A percentile compares a stretch with the other conserved stretches of the same genome.
phyloP scores from a whole-genome alignment of 2,888 invertebrate genomes.

The Spodoptera exigua region DNA sequence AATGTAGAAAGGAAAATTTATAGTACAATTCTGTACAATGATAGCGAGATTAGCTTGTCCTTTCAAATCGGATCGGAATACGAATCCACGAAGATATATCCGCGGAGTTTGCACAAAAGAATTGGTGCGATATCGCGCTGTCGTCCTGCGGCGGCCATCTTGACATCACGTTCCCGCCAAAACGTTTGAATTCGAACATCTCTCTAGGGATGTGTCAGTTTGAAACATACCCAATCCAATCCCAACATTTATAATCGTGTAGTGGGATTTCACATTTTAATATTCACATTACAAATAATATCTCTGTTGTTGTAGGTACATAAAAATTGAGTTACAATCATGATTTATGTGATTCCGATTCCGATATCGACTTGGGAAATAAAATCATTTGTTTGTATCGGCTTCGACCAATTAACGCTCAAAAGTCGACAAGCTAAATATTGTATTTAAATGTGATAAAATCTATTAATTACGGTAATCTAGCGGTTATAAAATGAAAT shows the following conservation, averaged over 20 bases:
- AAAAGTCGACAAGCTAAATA: slow-evolving; percentile 28
- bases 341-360: slow-evolving; percentile 40
- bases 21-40: slow-evolving; percentile 72
- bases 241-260: slow-evolving; percentile 50
- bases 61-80: slow-evolving; percentile 81
- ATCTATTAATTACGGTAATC: slow-evolving; percentile 33
- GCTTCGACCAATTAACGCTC: slow-evolving; percentile 33
- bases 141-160: slow-evolving; percentile 77
- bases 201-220: slow-evolving; percentile 76
- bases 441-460: slow-evolving; percentile 33
- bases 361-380: slow-evolving; percentile 30
- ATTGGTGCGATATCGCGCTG: slow-evolving; percentile 84
- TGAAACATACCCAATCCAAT: slow-evolving; percentile 57
- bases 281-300: slow-evolving; percentile 34
- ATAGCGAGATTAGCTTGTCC: slow-evolving; percentile 82
- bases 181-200: slow-evolving; percentile 83
- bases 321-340: slow-evolving; percentile 29
- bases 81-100: slow-evolving; percentile 78
- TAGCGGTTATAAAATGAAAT: slow-evolving; percentile 15
- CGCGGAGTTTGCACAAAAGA: slow-evolving; percentile 82
- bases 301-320: slow-evolving; percentile 19
- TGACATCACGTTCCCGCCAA: slow-evolving; percentile 74
- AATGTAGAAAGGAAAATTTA: slow-evolving; percentile 61
- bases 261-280: slow-evolving; percentile 32
- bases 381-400: slow-evolving; percentile 42